A percentile compares a stretch with the other conserved stretches of the same genome.
These are phyloP conservation scores for Syrmaticus mikado DNA, from an alignment of 2,113 vertebrate genomes.

Conservation along the genomic window DNA sequence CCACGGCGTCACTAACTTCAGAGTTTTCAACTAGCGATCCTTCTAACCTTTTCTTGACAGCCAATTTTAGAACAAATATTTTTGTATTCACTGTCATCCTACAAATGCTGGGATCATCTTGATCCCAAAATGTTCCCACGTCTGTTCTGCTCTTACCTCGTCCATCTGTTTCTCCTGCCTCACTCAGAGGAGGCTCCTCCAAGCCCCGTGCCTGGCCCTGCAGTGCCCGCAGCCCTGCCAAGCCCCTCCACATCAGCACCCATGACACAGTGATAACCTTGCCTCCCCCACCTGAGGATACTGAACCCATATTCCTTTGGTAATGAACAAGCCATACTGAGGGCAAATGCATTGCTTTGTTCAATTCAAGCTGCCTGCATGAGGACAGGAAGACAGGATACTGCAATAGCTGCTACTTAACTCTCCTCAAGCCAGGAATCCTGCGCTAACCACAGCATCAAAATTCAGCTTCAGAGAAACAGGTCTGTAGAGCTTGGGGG, in stretches of 20 bases:
- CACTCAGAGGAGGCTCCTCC: not conserved
- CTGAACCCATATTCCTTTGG: not conserved
- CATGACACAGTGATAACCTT: rapidly evolving
- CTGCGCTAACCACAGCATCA: not conserved
- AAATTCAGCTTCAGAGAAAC: not conserved
- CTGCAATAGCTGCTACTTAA: not conserved
- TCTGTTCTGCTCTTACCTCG: not conserved
- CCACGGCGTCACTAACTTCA: not conserved
- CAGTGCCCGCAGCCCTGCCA: not conserved
- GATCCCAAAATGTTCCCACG: not conserved
- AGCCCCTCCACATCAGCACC: not conserved
- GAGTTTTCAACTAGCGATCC: not conserved
- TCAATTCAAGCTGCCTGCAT: not conserved
- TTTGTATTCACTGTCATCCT: not conserved
- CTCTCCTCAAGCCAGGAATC: not conserved
- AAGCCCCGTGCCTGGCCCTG: rapidly evolving
- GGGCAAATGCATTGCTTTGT: not conserved
- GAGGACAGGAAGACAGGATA: not conserved
- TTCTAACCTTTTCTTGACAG: not conserved
- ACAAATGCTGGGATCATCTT: not conserved
- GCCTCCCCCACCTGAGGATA: rapidly evolving
- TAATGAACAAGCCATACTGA: not conserved
- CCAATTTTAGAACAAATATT: not conserved
- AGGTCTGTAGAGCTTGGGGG: not conserved
- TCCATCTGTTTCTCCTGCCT: not conserved